These are phyloP conservation scores for Thamnophis elegans DNA, from an alignment of 2,797 vertebrate species.

Conservation along the genomic window DNA sequence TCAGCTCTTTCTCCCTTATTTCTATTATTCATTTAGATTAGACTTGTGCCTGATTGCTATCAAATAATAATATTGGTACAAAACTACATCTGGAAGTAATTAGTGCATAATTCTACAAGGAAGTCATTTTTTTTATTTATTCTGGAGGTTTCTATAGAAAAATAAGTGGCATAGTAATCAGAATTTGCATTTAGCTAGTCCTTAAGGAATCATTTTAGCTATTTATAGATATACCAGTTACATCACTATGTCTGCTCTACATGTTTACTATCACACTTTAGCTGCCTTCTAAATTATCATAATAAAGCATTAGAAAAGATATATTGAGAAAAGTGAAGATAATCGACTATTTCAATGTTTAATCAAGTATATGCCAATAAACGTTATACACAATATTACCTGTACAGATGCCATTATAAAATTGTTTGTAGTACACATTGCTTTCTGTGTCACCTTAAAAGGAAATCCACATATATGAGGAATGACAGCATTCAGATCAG, in stretches of 20 bases:
- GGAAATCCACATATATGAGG: constrained; percentile 82
- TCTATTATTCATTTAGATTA: not conserved
- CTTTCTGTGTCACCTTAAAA: constrained; percentile 75
- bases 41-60: not conserved
- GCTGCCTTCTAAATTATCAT: not conserved
- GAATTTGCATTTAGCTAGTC: not conserved
- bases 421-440: constrained; percentile 70
- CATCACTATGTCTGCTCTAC: not conserved
- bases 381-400: constrained; percentile 43
- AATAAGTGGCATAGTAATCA: not conserved
- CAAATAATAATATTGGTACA: not conserved
- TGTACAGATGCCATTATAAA: constrained; percentile 62
- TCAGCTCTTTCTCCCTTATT: not conserved
- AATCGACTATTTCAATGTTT: not conserved
- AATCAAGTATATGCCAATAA: not conserved
- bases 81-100: not conserved
- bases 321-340: not conserved
- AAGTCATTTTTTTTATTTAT: not conserved
- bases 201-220: not conserved
- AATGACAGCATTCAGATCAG: constrained; percentile 73
- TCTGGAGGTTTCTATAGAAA: not conserved
- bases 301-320: not conserved
- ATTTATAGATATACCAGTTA: not conserved
- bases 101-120: not conserved
- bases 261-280: not conserved